phyloP scores from a whole-genome alignment of 2,113 vertebrate genomes.

The Leucopsar rothschildi region DNA sequence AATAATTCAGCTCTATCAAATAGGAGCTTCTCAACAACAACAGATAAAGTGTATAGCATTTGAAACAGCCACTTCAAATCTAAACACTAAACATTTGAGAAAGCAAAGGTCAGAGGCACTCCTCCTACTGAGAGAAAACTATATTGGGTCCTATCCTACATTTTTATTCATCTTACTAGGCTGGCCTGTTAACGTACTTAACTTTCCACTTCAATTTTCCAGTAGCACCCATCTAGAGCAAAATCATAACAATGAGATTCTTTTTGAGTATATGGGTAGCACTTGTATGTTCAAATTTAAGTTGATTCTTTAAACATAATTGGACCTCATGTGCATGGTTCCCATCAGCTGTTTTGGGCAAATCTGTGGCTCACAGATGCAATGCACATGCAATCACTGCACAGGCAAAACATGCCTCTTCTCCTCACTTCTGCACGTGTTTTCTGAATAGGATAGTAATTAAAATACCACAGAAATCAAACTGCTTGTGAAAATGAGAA shows the following conservation, averaged over 20 bases:
- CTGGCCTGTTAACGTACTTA: background rate
- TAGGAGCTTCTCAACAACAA: background rate
- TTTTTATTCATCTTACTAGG: background rate
- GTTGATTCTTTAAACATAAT: background rate
- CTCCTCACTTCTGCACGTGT: constrained; percentile 25
- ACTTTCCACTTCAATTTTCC: background rate
- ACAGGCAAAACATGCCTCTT: constrained; percentile 9
- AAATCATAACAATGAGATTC: background rate
- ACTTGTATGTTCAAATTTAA: background rate
- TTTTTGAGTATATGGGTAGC: background rate
- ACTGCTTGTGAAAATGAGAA: constrained; percentile 46
- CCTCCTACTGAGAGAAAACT: background rate
- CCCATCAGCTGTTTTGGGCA: background rate
- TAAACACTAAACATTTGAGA: background rate
- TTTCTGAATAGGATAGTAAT: constrained; percentile 28
- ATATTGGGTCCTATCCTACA: background rate
- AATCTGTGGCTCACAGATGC: background rate
- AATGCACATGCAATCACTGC: background rate
- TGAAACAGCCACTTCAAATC: constrained; percentile 1
- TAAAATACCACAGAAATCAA: constrained; percentile 8
- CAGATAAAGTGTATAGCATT: background rate
- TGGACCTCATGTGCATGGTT: background rate
- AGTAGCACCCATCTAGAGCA: background rate
- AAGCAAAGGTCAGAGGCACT: constrained; percentile 10
- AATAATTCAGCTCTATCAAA: constrained; percentile 55